These are phyloP conservation scores for Porites lutea DNA, from an alignment of 64 coral and sea anemone species.

Conservation along the genomic window DNA sequence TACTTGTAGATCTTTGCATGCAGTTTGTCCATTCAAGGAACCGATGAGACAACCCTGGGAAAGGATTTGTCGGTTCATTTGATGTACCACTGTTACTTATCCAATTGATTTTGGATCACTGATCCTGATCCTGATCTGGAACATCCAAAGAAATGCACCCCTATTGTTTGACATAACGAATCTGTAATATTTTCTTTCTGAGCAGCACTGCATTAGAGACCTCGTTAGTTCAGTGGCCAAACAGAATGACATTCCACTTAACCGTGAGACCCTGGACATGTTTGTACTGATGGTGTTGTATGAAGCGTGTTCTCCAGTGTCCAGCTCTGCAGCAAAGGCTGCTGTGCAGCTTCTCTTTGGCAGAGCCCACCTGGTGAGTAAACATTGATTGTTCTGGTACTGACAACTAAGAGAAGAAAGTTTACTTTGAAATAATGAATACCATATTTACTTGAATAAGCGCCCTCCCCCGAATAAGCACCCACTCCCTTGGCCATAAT, in stretches of 20 bases:
- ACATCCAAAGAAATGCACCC: too few relatives aligned
- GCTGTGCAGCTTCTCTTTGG: slow-evolving; percentile 99
- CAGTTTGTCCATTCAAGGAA: too few relatives aligned
- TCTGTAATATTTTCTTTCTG: neutral
- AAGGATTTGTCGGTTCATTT: too few relatives aligned
- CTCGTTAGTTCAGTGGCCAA: slow-evolving; percentile 89
- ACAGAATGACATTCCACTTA: slow-evolving; percentile 96
- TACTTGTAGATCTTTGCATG: too few relatives aligned
- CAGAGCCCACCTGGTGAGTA: slow-evolving; percentile 85
- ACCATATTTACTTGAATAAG: neutral
- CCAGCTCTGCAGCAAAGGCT: slow-evolving; percentile 90
- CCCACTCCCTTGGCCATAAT: too few relatives aligned
- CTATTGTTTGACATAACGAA: too few relatives aligned
- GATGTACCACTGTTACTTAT: too few relatives aligned
- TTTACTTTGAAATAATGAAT: neutral
- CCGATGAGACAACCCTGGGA: too few relatives aligned
- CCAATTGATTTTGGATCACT: too few relatives aligned
- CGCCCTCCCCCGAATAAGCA: too few relatives aligned
- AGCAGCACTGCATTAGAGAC: slow-evolving; percentile 88
- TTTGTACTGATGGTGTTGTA: slow-evolving; percentile 90
- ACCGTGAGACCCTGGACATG: slow-evolving; percentile 84
- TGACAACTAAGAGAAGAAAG: too few relatives aligned
- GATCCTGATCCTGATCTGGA: too few relatives aligned
- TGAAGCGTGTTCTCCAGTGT: slow-evolving; percentile 90
- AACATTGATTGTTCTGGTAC: neutral